A percentile compares a stretch with the other conserved stretches of the same genome.
These are phyloP conservation scores for Luscinia luscinia DNA, from an alignment of 2,797 vertebrate genomes.

Conservation along the genomic window DNA sequence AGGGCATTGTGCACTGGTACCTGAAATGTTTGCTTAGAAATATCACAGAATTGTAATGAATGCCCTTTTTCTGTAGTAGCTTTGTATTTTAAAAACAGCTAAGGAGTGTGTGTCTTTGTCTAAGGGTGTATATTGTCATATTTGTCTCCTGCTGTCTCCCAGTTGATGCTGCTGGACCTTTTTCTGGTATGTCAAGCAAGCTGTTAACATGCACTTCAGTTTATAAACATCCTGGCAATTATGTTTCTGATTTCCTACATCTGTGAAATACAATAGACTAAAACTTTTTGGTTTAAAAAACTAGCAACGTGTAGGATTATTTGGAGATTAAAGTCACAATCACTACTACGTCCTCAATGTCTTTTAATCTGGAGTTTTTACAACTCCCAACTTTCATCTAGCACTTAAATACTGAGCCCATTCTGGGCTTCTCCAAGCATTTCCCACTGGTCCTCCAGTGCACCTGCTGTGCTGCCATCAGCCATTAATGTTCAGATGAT, in stretches of 20 bases:
- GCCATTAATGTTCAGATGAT: constrained; percentile 22
- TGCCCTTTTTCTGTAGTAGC: neutral
- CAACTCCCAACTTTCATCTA: neutral
- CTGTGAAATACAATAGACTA: neutral
- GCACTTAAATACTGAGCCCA: neutral
- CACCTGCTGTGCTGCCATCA: constrained; percentile 45
- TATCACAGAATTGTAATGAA: neutral
- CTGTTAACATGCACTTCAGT: neutral
- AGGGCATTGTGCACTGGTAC: accelerated
- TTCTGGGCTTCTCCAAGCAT: neutral
- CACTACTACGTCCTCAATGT: neutral
- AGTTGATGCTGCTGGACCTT: neutral
- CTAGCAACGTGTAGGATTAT: neutral
- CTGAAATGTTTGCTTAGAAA: neutral
- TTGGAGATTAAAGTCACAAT: neutral
- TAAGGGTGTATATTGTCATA: neutral
- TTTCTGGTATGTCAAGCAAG: neutral
- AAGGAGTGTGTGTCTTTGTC: neutral
- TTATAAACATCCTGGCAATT: neutral
- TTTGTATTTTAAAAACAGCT: neutral
- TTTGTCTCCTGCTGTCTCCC: neutral
- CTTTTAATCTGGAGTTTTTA: neutral
- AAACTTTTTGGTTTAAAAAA: neutral
- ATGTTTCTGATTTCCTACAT: neutral
- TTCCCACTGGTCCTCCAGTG: constrained; percentile 17